These are phyloP conservation scores for Litoditis marina DNA, from an alignment of 2,888 invertebrate species.

Conservation along the genomic window DNA sequence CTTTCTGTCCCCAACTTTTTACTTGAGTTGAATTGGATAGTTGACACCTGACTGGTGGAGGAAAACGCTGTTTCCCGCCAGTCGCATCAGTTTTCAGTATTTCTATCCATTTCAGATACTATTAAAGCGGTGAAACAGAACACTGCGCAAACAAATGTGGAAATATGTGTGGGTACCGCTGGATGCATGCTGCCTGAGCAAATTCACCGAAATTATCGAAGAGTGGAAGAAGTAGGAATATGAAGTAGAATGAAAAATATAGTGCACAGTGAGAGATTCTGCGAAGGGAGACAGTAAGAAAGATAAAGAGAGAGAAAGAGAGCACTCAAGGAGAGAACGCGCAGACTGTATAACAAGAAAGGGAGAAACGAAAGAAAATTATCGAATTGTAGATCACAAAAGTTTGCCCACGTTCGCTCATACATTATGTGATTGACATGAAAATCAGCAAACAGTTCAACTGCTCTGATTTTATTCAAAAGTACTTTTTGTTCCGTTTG, in stretches of 20 bases:
- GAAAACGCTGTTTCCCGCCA: slow-evolving; percentile 10
- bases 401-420: too few relatives aligned
- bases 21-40: not conserved
- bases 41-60: not conserved
- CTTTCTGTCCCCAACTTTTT: not conserved
- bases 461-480: too few relatives aligned
- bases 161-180: slow-evolving; percentile 10
- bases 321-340: not conserved
- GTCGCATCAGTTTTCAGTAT: not conserved
- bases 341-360: not conserved
- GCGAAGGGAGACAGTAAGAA: too few relatives aligned
- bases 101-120: slow-evolving; percentile 14
- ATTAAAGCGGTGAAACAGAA: slow-evolving; percentile 15
- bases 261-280: too few relatives aligned
- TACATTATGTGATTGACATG: too few relatives aligned
- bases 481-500: too few relatives aligned
- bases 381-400: too few relatives aligned
- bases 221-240: too few relatives aligned
- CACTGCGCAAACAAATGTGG: slow-evolving; percentile 18
- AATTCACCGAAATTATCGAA: too few relatives aligned
- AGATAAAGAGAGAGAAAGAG: not conserved
- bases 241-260: too few relatives aligned
- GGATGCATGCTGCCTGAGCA: slow-evolving; percentile 12
- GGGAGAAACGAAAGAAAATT: not conserved
- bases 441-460: too few relatives aligned